Percentiles rank a stretch among this genome's conserved stretches.
Evolutionary conservation across 35 echinoderm and acorn worm species (phyloP).

Genomic region (Strongylocentrotus purpuratus): DNA sequence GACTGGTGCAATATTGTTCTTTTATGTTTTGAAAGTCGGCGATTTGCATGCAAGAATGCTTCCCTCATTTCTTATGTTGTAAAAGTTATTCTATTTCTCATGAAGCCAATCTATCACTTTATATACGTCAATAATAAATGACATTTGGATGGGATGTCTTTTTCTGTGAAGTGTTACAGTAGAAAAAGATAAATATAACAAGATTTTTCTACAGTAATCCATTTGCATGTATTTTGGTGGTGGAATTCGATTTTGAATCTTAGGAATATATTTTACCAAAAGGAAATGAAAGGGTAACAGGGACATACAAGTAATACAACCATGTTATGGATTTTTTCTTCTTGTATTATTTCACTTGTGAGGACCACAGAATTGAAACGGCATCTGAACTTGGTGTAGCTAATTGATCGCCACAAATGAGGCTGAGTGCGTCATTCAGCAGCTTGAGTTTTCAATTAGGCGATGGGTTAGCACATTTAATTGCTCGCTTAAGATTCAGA

Average conservation of each 20-base stretch:
- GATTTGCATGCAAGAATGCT: no score
- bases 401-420: neutral
- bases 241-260: neutral
- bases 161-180: neutral
- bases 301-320: no score
- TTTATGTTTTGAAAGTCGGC: no score
- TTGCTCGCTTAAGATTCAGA: slow-evolving; percentile 26
- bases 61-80: no score
- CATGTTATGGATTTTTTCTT: neutral
- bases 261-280: neutral
- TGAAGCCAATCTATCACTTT: no score
- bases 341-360: neutral
- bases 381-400: neutral
- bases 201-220: neutral
- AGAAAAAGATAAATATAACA: neutral
- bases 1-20: no score
- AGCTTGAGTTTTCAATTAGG: slow-evolving; percentile 4
- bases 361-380: neutral
- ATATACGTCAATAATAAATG: neutral
- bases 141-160: neutral
- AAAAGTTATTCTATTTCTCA: no score
- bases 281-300: no score
- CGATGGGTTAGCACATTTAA: slow-evolving; percentile 13
- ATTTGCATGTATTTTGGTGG: neutral
- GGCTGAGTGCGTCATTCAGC: slow-evolving; percentile 16